Evolutionary conservation across 1,140 invertebrate species (phyloP).

Genomic region (Pseudomyrmex gracilis): DNA sequence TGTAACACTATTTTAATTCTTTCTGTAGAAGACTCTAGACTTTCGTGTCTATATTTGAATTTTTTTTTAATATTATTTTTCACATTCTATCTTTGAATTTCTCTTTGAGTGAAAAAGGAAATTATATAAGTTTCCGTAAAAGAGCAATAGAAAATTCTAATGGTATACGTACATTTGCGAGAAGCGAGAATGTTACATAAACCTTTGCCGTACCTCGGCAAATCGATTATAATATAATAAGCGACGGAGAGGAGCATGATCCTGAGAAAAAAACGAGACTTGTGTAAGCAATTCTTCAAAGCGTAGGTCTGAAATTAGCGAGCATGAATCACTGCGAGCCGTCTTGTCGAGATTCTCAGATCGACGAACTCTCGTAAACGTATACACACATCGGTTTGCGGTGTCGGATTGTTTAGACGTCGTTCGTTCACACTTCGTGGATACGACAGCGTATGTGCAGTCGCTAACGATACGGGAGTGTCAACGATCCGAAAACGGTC

Average conservation of each 20-base stretch:
- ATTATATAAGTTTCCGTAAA: too few species aligned
- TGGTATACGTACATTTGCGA: conserved; percentile 8
- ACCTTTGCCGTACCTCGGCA: neutral
- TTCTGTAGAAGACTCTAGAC: too few species aligned
- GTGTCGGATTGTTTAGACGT: conserved; percentile 65
- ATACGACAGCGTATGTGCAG: conserved; percentile 29
- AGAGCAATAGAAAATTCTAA: neutral
- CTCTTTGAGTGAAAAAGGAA: neutral
- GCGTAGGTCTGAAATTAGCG: conserved; percentile 53
- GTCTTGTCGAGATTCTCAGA: conserved; percentile 35
- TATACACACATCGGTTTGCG: conserved; percentile 61
- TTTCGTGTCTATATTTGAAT: neutral
- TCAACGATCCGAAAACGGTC: conserved; percentile 46
- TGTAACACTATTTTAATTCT: too few species aligned
- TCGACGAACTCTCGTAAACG: conserved; percentile 61
- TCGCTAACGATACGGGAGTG: conserved; percentile 53
- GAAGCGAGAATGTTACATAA: conserved; percentile 8
- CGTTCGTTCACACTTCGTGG: conserved; percentile 29
- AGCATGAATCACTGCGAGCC: conserved; percentile 52
- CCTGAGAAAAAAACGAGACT: conserved; percentile 4
- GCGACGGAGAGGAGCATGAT: neutral
- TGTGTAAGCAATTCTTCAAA: conserved; percentile 48
- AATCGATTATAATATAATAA: conserved; percentile 19
- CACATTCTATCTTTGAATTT: neutral
- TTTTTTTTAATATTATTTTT: neutral